Base-by-base conservation (phyloP, 2,797 vertebrate species). In the Jordanella pulchra region DNA sequence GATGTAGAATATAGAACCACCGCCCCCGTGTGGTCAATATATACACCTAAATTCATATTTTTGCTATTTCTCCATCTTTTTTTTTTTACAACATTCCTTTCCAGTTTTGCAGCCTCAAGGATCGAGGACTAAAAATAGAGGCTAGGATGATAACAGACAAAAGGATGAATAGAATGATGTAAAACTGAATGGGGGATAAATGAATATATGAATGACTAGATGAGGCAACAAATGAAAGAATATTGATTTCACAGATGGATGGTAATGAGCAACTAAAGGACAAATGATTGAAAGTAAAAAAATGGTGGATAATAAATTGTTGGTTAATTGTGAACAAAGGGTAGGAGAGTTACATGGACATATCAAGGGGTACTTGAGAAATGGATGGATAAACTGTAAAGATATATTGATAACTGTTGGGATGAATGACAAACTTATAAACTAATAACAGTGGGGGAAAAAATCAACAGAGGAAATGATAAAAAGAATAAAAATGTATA, bases 21-120 rank as follows among this genome's bases (percentile, higher is more conserved):
- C 86, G 88, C 89, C 93, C 83, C 73, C 93, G 90, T 79, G 90
- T 90, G 92, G 72, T 65, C 60, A 39, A 81, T 84, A 69, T 14
- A 30, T 54, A 50, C 55, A 80, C 5, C 63, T 32, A 45, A 45
- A 11, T 45, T 21, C 2, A 13, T 21, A 32, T 21, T 14, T 58
- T 30, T 32, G 3, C 4, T 15, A 17, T 32, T 32, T 17, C 28
- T 50, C 6, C 48, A 50, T 21, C 21, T 48, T 48, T 48, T 10
- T 45, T 48, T 48, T 17, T 13, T 14, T 17, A 17, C 17, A 48
- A 48, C 9, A 50, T 50, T 50, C 21, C 48, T 50, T 21, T 58
- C 30, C 15, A 21, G 7, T 6, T 60, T 21, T 60, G 5, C 30
- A 32, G 28, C 18, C 9, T 58, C 17, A 5, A 32, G 17, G 9